Evolutionary conservation across 2,888 invertebrate species (phyloP).

Genomic region (Andrena bicolor): DNA sequence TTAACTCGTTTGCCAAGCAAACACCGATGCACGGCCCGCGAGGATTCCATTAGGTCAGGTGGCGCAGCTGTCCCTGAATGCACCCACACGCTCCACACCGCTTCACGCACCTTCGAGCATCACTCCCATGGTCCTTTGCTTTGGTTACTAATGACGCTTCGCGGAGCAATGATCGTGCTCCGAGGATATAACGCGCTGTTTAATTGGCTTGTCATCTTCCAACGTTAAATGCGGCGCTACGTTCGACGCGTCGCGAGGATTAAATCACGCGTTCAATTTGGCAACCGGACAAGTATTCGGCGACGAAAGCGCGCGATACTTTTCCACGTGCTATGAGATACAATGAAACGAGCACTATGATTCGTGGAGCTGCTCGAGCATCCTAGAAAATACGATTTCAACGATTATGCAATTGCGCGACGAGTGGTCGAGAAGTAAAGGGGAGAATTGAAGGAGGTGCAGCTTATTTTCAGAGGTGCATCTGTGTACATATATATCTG

Average conservation of each 20-base stretch:
- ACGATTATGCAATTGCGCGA: background rate
- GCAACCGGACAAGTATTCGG: conserved; percentile 36
- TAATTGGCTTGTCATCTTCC: conserved; percentile 62
- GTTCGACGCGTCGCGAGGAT: conserved; percentile 48
- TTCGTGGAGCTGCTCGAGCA: background rate
- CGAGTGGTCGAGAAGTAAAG: too few species aligned
- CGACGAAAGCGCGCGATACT: background rate
- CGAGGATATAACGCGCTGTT: conserved; percentile 38
- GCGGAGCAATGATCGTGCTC: conserved; percentile 14
- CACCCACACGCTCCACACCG: background rate
- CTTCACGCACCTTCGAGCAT: conserved; percentile 15
- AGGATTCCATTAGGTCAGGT: background rate
- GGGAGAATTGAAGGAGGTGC: too few species aligned
- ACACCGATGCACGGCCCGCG: conserved; percentile 6
- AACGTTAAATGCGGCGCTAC: conserved; percentile 36
- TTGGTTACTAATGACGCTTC: conserved; percentile 34
- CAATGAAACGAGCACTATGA: background rate
- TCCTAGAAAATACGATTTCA: background rate
- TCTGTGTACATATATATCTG: too few species aligned
- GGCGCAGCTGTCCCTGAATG: conserved; percentile 33
- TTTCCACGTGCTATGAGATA: background rate
- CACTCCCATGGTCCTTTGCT: conserved; percentile 28
- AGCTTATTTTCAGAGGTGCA: too few species aligned
- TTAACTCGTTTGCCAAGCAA: conserved; percentile 10
- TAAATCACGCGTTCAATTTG: conserved; percentile 63